Evolutionary conservation across 2,888 invertebrate species (phyloP), one percentile per base, ranked within the genome.

Genomic region (Dynastes maya): DNA sequence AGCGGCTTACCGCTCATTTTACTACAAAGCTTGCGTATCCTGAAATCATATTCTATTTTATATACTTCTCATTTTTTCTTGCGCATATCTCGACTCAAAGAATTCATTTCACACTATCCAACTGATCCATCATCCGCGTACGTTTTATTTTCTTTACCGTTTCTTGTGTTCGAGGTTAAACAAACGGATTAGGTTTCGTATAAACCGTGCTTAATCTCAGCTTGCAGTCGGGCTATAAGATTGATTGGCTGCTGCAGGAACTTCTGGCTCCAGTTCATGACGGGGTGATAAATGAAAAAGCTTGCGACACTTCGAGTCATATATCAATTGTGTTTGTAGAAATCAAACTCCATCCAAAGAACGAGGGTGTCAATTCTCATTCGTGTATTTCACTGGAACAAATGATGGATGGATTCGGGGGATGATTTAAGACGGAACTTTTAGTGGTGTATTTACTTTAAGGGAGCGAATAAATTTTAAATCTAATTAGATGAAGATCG

Each of bases 301-400:
- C 29, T 45, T 1, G 27, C 51, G 68, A 68, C 49, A 51, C 68
- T 49, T 51, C 51, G 51, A 49, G 51, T 68, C 68, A 51, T 68
- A 68, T 68, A 68, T 68, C 68, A 68, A 68, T 68, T 51, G 68
- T 68, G 68, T 68, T 68, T 51, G 68, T 68, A 13, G 68, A 68
- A 68, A 68, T 68, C 68, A 68, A 68, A 68, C 51, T 49, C 29
- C 51, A 11, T 45, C 45, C 45, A 45, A 45, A 45, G 45, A 16
- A 3, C 37, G 65, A 40, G 32, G 16, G 55, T 40, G 65, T 40
- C 65, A 22, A 65, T 40, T 65, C 45, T 63, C n/a, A 9, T 63
- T 13, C 32, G 27, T 63, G 29, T 13, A 32, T 4, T 63, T 11
- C 1, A 29, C 4, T 9, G 1, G 27, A 63, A 63, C 29, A 32